Evolutionary conservation across 2,113 vertebrate genomes (phyloP).

Genomic region (Amia ocellicauda): DNA sequence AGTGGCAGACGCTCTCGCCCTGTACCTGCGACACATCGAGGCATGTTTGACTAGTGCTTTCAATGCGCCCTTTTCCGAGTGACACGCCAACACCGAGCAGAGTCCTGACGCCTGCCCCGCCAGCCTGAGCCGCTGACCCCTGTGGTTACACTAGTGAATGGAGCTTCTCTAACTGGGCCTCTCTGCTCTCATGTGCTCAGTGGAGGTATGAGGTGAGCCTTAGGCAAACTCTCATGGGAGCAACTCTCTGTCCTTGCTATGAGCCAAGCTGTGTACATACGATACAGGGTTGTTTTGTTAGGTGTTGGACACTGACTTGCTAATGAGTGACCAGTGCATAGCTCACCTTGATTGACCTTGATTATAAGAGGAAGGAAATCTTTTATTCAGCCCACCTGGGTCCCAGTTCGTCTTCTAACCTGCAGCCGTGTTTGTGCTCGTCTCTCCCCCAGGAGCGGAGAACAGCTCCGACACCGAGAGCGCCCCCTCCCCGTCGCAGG

Average conservation of each 20-base stretch:
- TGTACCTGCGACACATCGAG: no score
- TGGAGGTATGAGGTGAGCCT: not conserved
- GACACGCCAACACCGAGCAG: no score
- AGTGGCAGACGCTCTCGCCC: no score
- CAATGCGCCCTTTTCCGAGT: no score
- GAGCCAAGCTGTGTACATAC: not conserved
- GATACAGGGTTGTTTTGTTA: not conserved
- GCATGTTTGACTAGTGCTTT: no score
- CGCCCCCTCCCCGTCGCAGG: slow-evolving; percentile 90
- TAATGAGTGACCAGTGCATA: not conserved
- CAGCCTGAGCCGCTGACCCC: not conserved
- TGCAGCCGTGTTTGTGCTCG: slow-evolving; percentile 5
- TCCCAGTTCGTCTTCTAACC: no score
- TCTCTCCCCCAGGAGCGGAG: slow-evolving; percentile 74
- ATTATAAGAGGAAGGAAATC: no score
- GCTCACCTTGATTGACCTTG: no score
- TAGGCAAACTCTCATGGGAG: no score
- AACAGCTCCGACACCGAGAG: slow-evolving; percentile 99
- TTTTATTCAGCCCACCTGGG: not conserved
- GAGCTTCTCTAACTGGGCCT: not conserved
- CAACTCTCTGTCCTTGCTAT: not conserved
- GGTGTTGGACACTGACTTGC: not conserved
- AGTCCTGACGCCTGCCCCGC: not conserved
- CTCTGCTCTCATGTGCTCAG: not conserved
- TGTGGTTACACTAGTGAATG: no score